Base-by-base conservation (phyloP, 2,888 invertebrate species). In the Brenthis ino region DNA sequence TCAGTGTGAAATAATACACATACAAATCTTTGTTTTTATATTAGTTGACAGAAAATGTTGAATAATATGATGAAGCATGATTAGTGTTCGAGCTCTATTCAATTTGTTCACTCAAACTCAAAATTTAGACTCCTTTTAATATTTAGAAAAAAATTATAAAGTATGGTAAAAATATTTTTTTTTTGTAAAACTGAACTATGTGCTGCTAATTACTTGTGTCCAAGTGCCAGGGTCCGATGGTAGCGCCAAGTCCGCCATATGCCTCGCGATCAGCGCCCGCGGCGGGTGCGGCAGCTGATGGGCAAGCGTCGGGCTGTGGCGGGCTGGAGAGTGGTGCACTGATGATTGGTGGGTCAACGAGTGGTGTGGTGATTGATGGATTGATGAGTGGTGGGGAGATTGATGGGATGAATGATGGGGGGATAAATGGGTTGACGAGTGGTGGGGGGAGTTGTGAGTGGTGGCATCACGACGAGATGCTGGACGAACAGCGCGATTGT, bases 401-500 rank as follows among this genome's bases (percentile, higher is more conserved):
- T 53, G 73, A 43, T 73, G 76, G 75, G 69, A 71, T 65, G 68
- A 55, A 70, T 37, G 67, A 73, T 69, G 71, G 75, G 70, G 69
- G 69, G 57, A 71, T 43, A 11, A 11, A 43, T 43, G 37, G 37
- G 37, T 43, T 11, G 37, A 43, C 11, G 37, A 43, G 58, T 53
- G 73, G 53, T 72, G 77, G 75, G 71, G 72, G 65, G 69, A 57
- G 51, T 51, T 51, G 51, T 61, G 61, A 43, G 37, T 43, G 11
- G 37, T 43, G 51, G 70, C 57, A 70, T 53, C 67, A 95, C 14
- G 96, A 96, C 67, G 61, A 75, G 97, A 96, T 79, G 95, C 92
- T 71, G 93, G 85, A 24, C 88, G 85, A 14, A 80, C 58, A 28
- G 72, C 69, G 68, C 71, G 72, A 68, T 60, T 70, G 72, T 72